Evolutionary conservation across 2,113 vertebrate species (phyloP).

Genomic region (Asarcornis scutulata): DNA sequence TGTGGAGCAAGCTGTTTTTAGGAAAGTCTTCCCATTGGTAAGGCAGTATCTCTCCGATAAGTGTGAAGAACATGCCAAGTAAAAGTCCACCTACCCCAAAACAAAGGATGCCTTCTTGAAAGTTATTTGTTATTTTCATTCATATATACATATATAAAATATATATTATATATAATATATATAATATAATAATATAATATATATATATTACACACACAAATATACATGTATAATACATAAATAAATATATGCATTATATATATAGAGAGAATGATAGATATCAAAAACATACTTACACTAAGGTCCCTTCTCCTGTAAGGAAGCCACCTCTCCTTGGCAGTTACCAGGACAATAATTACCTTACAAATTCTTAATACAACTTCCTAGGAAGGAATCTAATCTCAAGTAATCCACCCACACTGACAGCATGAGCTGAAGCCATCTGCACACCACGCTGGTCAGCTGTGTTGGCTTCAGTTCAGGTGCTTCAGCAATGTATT

Average conservation of each 20-base stretch:
- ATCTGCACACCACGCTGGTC: background rate
- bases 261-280: background rate
- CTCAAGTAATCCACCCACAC: background rate
- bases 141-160: background rate
- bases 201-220: too few relatives aligned
- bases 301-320: rapidly evolving
- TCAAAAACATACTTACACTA: background rate
- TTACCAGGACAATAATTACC: background rate
- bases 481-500: rapidly evolving
- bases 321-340: background rate
- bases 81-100: background rate
- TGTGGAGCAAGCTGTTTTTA: background rate
- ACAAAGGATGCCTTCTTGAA: background rate
- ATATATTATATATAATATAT: too few relatives aligned
- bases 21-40: background rate
- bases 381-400: background rate
- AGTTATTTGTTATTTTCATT: background rate
- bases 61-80: background rate
- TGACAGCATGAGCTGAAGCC: rapidly evolving
- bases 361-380: background rate
- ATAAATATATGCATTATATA: too few relatives aligned
- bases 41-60: background rate
- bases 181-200: too few relatives aligned
- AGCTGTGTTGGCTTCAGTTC: background rate
- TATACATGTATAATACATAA: too few relatives aligned